Evolutionary conservation across 2,797 vertebrate genomes (phyloP).

Genomic region (Hirundo rustica): DNA sequence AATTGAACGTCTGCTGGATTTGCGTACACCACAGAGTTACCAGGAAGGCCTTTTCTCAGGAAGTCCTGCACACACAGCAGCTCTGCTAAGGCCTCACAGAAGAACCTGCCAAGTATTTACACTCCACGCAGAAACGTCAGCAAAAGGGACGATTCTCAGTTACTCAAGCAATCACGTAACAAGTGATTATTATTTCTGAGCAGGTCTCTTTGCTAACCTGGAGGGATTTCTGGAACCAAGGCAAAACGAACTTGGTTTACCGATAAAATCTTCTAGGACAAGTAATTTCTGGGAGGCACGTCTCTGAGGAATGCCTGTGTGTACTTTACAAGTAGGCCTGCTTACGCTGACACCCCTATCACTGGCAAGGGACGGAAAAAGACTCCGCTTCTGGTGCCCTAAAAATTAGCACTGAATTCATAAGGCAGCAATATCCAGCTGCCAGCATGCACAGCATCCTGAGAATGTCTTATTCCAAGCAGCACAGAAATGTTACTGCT

Average conservation of each 20-base stretch:
- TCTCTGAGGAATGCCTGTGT: not conserved
- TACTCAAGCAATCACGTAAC: not conserved
- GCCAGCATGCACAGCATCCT: not conserved
- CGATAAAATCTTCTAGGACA: not conserved
- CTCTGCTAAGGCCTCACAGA: not conserved
- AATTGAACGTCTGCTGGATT: not conserved
- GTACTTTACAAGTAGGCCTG: not conserved
- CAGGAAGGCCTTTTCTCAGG: not conserved
- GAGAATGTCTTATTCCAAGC: slow-evolving; percentile 11
- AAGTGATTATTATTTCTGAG: not conserved
- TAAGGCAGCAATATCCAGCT: not conserved
- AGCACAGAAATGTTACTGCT: not conserved
- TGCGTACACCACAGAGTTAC: not conserved
- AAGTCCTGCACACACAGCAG: not conserved
- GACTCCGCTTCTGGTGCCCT: not conserved
- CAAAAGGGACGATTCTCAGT: not conserved
- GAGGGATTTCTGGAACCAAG: not conserved
- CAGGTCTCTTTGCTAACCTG: not conserved
- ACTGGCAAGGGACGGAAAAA: not conserved
- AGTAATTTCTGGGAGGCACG: not conserved
- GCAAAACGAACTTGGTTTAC: not conserved
- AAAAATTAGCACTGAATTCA: slow-evolving; percentile 26
- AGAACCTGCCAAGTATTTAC: not conserved
- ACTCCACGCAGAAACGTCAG: not conserved
- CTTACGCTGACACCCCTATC: not conserved